Conservation (phyloP, 2,113 vertebrate genomes). For the Lepus timidus region DNA sequence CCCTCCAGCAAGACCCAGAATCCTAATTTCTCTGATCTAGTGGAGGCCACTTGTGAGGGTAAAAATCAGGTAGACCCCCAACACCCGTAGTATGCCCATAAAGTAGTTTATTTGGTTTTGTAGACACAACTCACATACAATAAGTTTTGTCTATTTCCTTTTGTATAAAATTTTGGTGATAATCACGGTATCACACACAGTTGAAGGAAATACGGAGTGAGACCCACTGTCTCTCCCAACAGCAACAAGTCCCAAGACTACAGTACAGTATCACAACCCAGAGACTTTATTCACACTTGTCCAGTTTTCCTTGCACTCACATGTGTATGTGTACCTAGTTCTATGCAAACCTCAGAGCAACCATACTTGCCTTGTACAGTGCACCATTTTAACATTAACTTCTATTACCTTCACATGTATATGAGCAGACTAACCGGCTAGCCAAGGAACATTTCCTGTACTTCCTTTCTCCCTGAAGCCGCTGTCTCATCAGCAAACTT, state of each 20-base stretch:
- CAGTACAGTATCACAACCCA: background rate
- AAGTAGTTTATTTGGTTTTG: background rate
- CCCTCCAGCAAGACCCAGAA: background rate
- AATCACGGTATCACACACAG: background rate
- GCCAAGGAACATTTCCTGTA: background rate
- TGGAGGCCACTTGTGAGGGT: background rate
- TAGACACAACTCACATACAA: background rate
- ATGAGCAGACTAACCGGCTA: background rate
- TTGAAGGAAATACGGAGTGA: background rate
- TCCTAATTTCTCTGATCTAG: background rate
- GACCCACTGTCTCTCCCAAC: background rate
- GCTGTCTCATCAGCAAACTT: background rate
- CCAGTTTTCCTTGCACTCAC: background rate
- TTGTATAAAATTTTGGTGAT: background rate
- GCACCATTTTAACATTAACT: background rate
- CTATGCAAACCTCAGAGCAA: background rate
- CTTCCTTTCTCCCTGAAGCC: background rate
- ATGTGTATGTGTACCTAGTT: background rate
- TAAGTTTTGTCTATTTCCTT: background rate
- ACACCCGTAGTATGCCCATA: background rate
- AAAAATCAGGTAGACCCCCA: background rate
- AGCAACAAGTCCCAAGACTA: background rate
- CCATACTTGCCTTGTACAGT: background rate
- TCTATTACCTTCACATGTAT: background rate
- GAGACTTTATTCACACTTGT: background rate